Conservation (phyloP, 2,888 invertebrate species). For the Endotricha flammealis region DNA sequence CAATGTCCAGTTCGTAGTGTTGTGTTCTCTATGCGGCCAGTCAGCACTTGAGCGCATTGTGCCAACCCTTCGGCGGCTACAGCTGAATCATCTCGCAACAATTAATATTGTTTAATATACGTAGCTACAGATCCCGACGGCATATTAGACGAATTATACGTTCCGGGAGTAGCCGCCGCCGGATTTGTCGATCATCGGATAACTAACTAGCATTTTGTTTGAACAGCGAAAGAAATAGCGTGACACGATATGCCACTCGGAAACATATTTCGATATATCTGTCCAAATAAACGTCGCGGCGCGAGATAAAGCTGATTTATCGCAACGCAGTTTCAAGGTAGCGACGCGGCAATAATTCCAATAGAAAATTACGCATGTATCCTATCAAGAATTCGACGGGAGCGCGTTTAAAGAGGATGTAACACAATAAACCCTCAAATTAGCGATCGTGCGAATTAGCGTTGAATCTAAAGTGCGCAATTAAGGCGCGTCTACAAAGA, state of each 20-base stretch:
- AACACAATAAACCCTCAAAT: conserved; percentile 71
- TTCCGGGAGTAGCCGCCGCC: conserved; percentile 44
- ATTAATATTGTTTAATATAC: conserved; percentile 73
- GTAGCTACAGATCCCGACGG: conserved; percentile 57
- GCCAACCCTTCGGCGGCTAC: conserved; percentile 52
- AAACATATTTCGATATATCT: conserved; percentile 43
- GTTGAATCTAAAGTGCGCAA: conserved; percentile 74
- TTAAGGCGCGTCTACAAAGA: conserved; percentile 70
- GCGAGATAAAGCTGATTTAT: conserved; percentile 47
- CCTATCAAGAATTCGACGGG: conserved; percentile 56
- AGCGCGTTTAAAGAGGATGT: conserved; percentile 59
- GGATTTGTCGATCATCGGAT: conserved; percentile 56
- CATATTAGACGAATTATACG: conserved; percentile 62
- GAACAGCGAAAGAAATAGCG: conserved; percentile 43
- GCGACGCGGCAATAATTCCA: conserved; percentile 28
- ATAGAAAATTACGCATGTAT: conserved; percentile 24
- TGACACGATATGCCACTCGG: conserved; percentile 44
- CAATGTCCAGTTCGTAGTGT: conserved; percentile 8
- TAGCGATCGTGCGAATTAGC: conserved; percentile 68
- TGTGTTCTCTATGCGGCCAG: conserved; percentile 15
- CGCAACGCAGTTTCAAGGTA: conserved; percentile 25
- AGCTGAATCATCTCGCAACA: conserved; percentile 62
- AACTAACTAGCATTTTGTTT: conserved; percentile 37
- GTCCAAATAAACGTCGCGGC: conserved; percentile 44
- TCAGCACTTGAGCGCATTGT: conserved; percentile 38